Base-by-base conservation (phyloP, 2,888 invertebrate genomes). In the Sphecodes monilicornis region DNA sequence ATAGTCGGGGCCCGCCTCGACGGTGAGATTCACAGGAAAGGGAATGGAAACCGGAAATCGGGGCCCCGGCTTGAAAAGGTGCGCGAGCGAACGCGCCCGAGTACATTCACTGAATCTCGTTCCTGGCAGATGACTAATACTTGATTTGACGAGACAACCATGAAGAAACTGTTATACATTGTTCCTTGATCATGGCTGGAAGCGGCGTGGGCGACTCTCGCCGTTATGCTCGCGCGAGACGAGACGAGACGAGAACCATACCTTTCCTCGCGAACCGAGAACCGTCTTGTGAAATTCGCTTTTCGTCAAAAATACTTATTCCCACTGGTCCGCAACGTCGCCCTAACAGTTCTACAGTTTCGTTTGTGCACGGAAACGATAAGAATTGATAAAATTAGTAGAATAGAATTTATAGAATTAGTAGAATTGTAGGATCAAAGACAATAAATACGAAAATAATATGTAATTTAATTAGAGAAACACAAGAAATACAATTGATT, bases 101-200 rank as follows among this genome's bases (percentile, higher is more conserved):
- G 72, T 74, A 85, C 85, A 60, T 82, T 85, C 81, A 74, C 69
- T 87, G 89, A 86, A 88, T 86, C 89, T 84, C 88, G 86, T 89
- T 86, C 89, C 80, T 69, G 86, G 88, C 86, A 85, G 89, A 89
- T 89, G 89, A 93, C 91, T 93, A 93, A 93, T 93, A 89, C 91
- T 86, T 90, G 92, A 93, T 93, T 93, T 91, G 89, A 91, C 92
- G 89, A 90, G 92, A 93, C 92, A 93, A 90, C 91, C 92, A 92
- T 91, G 91, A 92, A 92, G 93, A 90, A 92, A 93, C 87, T 93
- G 93, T 93, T 93, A 93, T 92, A 93, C 92, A 93, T 93, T 93
- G 93, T 93, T 91, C 92, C 91, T 90, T 90, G 93, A 92, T 92
- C 90, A 86, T 84, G 90, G 86, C 87, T 88, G 89, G 80, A 80